Evolutionary conservation across 2,113 vertebrate genomes (phyloP).

Genomic region (Capreolus pygargus): DNA sequence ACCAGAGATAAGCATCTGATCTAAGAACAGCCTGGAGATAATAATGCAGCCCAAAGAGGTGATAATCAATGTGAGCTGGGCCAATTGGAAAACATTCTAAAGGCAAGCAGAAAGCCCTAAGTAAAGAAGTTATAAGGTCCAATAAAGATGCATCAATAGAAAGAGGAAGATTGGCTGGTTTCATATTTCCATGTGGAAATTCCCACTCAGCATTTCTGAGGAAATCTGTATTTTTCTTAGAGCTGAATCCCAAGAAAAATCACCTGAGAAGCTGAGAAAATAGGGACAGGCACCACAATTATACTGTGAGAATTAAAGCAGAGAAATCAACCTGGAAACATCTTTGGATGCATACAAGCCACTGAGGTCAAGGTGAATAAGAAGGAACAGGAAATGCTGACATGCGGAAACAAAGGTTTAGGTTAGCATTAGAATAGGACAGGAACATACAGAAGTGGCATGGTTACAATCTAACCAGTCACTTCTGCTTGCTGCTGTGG

Average conservation of each 20-base stretch:
- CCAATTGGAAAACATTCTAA: not conserved
- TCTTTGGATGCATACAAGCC: not conserved
- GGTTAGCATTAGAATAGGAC: not conserved
- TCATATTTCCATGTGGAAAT: not conserved
- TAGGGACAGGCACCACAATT: not conserved
- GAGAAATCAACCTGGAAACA: not conserved
- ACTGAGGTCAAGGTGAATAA: not conserved
- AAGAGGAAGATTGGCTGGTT: not conserved
- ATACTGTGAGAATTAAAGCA: not conserved
- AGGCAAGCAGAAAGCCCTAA: not conserved
- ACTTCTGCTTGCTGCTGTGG: not conserved
- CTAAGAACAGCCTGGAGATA: not conserved
- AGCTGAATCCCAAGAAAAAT: not conserved
- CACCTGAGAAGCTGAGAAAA: not conserved
- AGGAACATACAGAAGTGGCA: not conserved
- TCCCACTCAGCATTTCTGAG: not conserved
- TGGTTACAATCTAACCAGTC: not conserved
- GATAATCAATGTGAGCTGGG: not conserved
- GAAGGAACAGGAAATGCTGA: not conserved
- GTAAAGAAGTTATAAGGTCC: not conserved
- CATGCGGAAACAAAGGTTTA: not conserved
- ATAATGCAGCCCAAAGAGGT: not conserved
- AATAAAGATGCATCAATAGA: not conserved
- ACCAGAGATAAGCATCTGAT: not conserved
- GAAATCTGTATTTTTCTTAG: not conserved